phyloP scores from a whole-genome alignment of 1,140 invertebrate species.

The Lucilia sericata region DNA sequence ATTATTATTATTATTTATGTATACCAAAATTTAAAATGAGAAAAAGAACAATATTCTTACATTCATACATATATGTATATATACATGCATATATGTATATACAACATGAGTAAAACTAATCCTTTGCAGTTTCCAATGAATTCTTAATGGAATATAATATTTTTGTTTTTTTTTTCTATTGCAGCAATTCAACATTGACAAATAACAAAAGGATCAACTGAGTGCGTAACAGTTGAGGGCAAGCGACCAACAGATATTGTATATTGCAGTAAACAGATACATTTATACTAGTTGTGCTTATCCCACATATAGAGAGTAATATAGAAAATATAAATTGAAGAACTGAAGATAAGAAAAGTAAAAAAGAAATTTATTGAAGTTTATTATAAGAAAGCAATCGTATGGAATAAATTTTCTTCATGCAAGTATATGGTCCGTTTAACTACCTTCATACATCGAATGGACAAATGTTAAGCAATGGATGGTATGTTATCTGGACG shows the following conservation, averaged over 20 bases:
- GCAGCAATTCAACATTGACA: conserved; percentile 1
- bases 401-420: conserved; percentile 10
- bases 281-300: neutral
- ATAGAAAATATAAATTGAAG: neutral
- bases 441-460: neutral
- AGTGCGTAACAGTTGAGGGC: neutral
- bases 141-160: neutral
- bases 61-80: neutral
- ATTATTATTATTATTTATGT: neutral
- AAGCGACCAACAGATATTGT: neutral
- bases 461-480: neutral
- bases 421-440: neutral
- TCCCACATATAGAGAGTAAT: neutral
- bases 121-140: conserved; percentile 2
- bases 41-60: neutral
- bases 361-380: neutral
- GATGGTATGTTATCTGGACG: neutral
- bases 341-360: neutral
- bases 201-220: conserved; percentile 27
- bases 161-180: neutral
- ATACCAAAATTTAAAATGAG: neutral
- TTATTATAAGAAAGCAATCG: conserved; percentile 27
- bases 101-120: neutral
- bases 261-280: neutral
- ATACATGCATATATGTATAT: neutral